Evolutionary conservation across 2,113 vertebrate species (phyloP).

Genomic region (Paramisgurnus dabryanus): DNA sequence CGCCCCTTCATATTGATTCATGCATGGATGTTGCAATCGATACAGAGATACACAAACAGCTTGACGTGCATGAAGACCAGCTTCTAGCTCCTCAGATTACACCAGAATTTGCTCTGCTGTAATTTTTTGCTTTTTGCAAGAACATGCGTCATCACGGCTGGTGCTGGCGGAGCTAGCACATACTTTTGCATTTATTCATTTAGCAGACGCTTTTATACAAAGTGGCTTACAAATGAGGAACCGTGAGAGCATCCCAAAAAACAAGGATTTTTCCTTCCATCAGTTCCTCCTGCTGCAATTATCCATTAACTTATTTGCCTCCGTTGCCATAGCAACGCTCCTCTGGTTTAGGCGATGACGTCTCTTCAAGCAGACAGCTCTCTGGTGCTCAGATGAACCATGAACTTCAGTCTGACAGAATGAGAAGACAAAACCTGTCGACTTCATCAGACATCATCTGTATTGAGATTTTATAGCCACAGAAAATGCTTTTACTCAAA

Average conservation of each 20-base stretch:
- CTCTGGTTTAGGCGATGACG: conserved; percentile 4
- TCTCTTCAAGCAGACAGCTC: not conserved
- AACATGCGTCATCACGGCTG: too few relatives aligned
- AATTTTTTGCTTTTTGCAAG: too few relatives aligned
- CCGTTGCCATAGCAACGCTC: conserved; percentile 36
- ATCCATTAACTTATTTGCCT: conserved; percentile 31
- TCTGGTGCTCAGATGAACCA: not conserved
- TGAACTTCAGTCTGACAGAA: conserved; percentile 20
- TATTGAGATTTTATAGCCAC: not conserved
- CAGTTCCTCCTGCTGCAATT: not conserved
- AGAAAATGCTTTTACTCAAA: not conserved
- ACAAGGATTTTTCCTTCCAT: not conserved
- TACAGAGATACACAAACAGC: conserved; percentile 2
- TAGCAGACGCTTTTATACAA: too few relatives aligned
- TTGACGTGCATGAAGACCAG: not conserved
- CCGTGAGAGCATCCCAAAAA: too few relatives aligned
- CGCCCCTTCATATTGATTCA: conserved; percentile 1
- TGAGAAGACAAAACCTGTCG: not conserved
- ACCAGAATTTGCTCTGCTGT: too few relatives aligned
- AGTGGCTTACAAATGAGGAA: too few relatives aligned
- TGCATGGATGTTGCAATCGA: not conserved
- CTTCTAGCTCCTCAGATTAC: not conserved
- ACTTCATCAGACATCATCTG: not conserved
- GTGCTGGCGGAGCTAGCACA: too few relatives aligned
- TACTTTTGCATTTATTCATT: too few relatives aligned